Conservation (phyloP, 2,888 invertebrate genomes). For the Bugulina stolonifera region DNA sequence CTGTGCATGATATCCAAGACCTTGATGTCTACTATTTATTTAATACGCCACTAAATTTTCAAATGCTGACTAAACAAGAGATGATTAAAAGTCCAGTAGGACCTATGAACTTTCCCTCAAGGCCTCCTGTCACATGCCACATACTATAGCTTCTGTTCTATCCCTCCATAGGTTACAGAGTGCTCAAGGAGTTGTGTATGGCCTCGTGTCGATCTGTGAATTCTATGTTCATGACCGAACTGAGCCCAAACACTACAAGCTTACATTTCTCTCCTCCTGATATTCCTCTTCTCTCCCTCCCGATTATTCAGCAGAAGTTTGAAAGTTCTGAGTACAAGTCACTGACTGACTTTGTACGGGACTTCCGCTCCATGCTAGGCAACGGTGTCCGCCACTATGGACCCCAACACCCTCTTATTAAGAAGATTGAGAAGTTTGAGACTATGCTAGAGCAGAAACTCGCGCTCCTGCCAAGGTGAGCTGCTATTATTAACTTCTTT, state of each 20-base stretch:
- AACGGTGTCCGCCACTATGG: slow-evolving; percentile 58
- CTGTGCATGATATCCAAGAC: too few relatives aligned
- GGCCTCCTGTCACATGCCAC: too few relatives aligned
- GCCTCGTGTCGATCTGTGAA: slow-evolving; percentile 51
- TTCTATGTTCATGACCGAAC: slow-evolving; percentile 48
- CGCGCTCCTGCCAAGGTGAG: slow-evolving; percentile 52
- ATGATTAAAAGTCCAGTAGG: too few relatives aligned
- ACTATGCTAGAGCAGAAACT: slow-evolving; percentile 56
- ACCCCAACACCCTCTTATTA: slow-evolving; percentile 52
- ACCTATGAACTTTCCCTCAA: too few relatives aligned
- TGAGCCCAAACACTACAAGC: slow-evolving; percentile 47
- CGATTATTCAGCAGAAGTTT: slow-evolving; percentile 52
- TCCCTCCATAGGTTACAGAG: slow-evolving; percentile 40
- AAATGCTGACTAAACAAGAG: too few relatives aligned
- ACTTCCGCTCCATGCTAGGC: slow-evolving; percentile 56
- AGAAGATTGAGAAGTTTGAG: slow-evolving; percentile 54
- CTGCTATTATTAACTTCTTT: too few relatives aligned
- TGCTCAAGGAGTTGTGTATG: slow-evolving; percentile 52
- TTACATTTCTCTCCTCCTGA: neutral
- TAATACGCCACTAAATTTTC: too few relatives aligned
- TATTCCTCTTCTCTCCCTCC: slow-evolving; percentile 23
- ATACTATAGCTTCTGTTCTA: neutral
- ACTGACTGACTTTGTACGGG: slow-evolving; percentile 55
- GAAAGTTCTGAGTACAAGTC: slow-evolving; percentile 47
- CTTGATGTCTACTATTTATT: too few relatives aligned